Evolutionary conservation across 2,113 vertebrate species (phyloP).

Genomic region (Indri indri): DNA sequence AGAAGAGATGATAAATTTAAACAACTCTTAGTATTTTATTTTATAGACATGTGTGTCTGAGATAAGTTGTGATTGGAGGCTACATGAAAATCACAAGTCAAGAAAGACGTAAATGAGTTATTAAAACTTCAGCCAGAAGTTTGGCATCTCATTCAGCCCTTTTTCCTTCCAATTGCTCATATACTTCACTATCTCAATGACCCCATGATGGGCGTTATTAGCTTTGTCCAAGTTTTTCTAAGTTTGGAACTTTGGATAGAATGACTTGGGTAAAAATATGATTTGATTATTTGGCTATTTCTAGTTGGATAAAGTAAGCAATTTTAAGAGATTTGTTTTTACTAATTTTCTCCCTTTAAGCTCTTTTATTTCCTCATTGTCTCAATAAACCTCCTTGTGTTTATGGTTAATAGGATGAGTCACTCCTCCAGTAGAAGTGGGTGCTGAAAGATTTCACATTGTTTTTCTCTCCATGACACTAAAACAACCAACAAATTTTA

Average conservation of each 20-base stretch:
- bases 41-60: background rate
- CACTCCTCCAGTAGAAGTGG: background rate
- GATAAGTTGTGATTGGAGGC: background rate
- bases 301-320: background rate
- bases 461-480: slow-evolving; percentile 3
- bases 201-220: rapidly evolving
- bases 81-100: background rate
- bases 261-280: background rate
- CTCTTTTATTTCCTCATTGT: slow-evolving; percentile 42
- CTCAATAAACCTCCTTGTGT: background rate
- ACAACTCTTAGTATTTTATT: background rate
- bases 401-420: background rate
- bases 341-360: background rate
- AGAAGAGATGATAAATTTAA: background rate
- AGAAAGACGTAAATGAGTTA: background rate
- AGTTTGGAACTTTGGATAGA: background rate
- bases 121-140: background rate
- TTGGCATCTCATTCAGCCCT: background rate
- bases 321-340: background rate
- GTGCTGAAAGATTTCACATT: background rate
- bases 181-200: background rate
- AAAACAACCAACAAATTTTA: slow-evolving; percentile 26
- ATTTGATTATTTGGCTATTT: slow-evolving; percentile 44
- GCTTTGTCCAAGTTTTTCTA: background rate
- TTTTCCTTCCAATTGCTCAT: background rate